phyloP scores from a whole-genome alignment of 23 tunicate species.

The Aplidium turbinatum region DNA sequence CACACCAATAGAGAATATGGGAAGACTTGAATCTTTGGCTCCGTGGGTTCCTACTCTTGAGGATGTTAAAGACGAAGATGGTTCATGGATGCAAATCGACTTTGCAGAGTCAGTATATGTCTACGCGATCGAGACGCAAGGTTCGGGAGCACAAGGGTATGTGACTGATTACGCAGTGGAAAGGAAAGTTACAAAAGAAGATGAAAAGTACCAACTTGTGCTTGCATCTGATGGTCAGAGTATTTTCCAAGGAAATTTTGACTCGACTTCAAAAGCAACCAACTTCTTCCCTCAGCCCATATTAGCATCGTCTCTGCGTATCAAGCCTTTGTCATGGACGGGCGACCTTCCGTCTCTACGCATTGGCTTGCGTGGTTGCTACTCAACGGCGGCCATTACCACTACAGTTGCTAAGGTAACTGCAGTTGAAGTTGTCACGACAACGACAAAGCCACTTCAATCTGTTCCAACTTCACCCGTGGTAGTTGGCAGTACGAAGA shows the following conservation, averaged over 20 bases:
- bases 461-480: constrained; percentile 1
- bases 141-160: constrained; percentile 28
- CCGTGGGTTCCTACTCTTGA: constrained; percentile 50
- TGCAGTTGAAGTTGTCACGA: constrained; percentile 35
- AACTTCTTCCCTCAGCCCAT: constrained; percentile 22
- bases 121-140: constrained; percentile 45
- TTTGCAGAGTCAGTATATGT: constrained; percentile 56
- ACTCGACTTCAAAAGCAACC: constrained; percentile 15
- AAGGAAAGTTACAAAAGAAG: not conserved
- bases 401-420: constrained; percentile 40
- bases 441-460: constrained; percentile 34
- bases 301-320: constrained; percentile 17
- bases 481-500: not conserved
- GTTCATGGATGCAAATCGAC: constrained; percentile 56
- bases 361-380: constrained; percentile 61
- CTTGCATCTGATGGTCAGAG: not conserved
- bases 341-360: constrained; percentile 50
- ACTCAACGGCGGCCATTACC: constrained; percentile 8
- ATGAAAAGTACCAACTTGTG: constrained; percentile 24
- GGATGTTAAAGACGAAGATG: constrained; percentile 28
- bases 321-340: constrained; percentile 49
- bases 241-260: constrained; percentile 43
- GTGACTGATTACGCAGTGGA: constrained; percentile 54
- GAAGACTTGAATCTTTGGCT: constrained; percentile 14
- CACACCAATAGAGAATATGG: constrained; percentile 31